A percentile compares a stretch with the other conserved stretches of the same genome.
These are phyloP conservation scores for Oxyruncus cristatus DNA, from an alignment of 2,113 vertebrate species.

Conservation along the genomic window DNA sequence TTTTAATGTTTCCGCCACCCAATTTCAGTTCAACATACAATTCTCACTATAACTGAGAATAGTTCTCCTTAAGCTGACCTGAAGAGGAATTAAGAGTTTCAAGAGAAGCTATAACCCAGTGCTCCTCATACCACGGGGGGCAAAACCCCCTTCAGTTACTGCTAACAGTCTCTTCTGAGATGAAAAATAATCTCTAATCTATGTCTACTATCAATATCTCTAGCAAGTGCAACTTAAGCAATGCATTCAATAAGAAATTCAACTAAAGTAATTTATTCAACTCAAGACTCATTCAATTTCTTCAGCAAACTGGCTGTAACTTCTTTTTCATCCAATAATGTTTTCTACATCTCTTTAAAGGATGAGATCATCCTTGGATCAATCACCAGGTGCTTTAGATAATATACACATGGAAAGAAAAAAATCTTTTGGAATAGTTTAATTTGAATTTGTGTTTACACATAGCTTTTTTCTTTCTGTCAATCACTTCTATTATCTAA, in stretches of 20 bases:
- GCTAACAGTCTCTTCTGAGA: neutral
- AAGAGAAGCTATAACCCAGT: neutral
- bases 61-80: neutral
- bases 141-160: neutral
- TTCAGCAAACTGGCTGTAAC: neutral
- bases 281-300: neutral
- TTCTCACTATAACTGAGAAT: neutral
- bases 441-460: neutral
- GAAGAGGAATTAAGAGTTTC: neutral
- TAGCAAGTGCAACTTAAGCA: neutral
- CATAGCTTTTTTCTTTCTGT: neutral
- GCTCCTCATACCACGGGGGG: neutral
- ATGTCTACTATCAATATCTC: neutral
- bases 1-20: neutral
- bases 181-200: neutral
- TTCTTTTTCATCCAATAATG: neutral
- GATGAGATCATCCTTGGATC: neutral
- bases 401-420: neutral
- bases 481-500: neutral
- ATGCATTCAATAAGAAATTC: neutral
- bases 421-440: neutral
- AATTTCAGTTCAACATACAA: neutral
- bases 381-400: neutral
- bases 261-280: neutral
- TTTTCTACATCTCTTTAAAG: constrained; percentile 21